These are phyloP conservation scores for Pammene fasciana DNA, from an alignment of 2,888 invertebrate genomes.

Conservation along the genomic window DNA sequence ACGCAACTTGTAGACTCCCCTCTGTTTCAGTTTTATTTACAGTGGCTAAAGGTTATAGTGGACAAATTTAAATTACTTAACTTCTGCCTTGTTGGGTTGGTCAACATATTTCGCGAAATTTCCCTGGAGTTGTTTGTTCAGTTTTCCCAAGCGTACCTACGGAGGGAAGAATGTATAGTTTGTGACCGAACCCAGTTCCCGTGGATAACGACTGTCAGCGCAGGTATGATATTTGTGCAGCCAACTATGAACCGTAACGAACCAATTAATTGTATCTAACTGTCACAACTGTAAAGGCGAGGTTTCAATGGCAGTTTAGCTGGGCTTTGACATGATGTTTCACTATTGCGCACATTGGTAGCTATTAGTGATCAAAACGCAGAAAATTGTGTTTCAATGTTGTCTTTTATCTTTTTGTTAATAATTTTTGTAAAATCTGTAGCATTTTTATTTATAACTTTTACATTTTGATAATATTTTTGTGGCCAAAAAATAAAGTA, in stretches of 20 bases:
- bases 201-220: slow-evolving; percentile 4
- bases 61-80: slow-evolving; percentile 22
- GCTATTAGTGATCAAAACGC: too few relatives aligned
- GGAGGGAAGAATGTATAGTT: slow-evolving; percentile 2
- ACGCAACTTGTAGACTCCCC: too few relatives aligned
- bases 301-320: neutral
- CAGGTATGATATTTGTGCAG: slow-evolving; percentile 13
- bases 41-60: slow-evolving; percentile 1
- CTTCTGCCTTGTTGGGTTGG: neutral
- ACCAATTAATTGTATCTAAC: slow-evolving; percentile 1
- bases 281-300: neutral
- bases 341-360: too few relatives aligned
- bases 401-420: too few relatives aligned
- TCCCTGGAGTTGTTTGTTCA: slow-evolving; percentile 33
- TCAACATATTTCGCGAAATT: slow-evolving; percentile 16
- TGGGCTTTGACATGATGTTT: too few relatives aligned
- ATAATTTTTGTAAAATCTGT: too few relatives aligned
- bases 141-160: neutral
- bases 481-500: too few relatives aligned
- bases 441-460: too few relatives aligned
- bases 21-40: neutral
- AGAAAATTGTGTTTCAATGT: too few relatives aligned
- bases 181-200: slow-evolving; percentile 6
- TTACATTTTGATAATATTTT: too few relatives aligned
- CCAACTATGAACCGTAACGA: slow-evolving; percentile 6